Evolutionary conservation across 2,888 invertebrate species (phyloP), one percentile per base, ranked within the genome.

Genomic region (Eupithecia pulchellata): DNA sequence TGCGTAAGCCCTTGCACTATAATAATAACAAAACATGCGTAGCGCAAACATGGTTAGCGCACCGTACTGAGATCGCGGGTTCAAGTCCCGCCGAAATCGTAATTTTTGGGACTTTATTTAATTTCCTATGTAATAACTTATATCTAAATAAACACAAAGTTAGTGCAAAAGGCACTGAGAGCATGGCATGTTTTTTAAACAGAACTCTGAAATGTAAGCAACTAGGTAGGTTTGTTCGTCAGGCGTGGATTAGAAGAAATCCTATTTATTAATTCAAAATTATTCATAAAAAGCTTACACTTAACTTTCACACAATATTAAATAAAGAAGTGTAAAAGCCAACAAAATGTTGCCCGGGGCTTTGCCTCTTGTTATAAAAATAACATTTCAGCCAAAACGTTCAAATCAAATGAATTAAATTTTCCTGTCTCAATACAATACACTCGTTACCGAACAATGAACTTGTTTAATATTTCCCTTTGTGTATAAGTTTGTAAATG

Each of bases 391-490:
- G 69, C 52, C 58, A 32, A n/a, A n/a, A 29, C 64, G 57, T 61
- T 65, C 68, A 58, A 63, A 72, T 68, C 65, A 72, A 72, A 74
- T 71, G 71, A 68, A 74, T 71, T 74, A 68, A 68, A 71, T 74
- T 73, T 73, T 68, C 66, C 58, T 63, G 68, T 66, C 65, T 69
- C 66, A 71, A 71, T 68, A 66, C 63, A 71, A 74, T 68, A 64
- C 65, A 71, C 66, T 74, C 68, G 68, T 70, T 66, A 63, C 47
- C 61, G 68, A 68, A 68, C 71, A 74, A 74, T 74, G 63, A 74
- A 74, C 71, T 71, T 66, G 68, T 71, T 71, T 73, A 62, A 63
- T 69, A 61, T 64, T 69, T 67, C 58, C 57, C 47, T 68, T 62
- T 72, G 62, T 60, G 29, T 67, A 27, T 47, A 42, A 57, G 34